Base-by-base conservation (phyloP, 2,888 invertebrate genomes). In the Halictus ligatus region DNA sequence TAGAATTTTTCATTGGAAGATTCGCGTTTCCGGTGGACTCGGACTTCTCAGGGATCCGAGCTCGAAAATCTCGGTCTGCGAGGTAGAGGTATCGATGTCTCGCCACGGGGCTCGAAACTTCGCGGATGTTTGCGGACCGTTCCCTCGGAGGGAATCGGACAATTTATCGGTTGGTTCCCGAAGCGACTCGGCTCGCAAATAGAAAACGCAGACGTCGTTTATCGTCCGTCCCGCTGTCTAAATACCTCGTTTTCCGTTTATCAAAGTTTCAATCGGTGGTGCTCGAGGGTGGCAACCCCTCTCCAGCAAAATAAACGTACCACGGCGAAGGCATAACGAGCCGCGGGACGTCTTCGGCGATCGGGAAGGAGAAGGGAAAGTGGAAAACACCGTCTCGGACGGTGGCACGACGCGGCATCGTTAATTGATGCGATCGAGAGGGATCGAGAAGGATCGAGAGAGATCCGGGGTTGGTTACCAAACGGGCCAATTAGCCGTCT, bases 401-500 rank as follows among this genome's bases (percentile, higher is more conserved):
- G 10, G 35, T 18, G 35, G 4, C 18, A 8, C 18, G 67, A 18
- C 8, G 8, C 10, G 67, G 69, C 2, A n/a, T 12, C 13, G 69
- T 40, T 75, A 87, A 87, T 81, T 87, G 60, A 54, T 64, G 5
- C 46, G 74, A 43, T 43, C 43, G 43, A 43, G 43, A 8, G 21
- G 10, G n/a, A 54, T 54, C 54, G 54, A n/a, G n/a, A n/a, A n/a
- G n/a, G 69, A 85, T 86, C 48, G 75, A 60, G 79, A 21, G 48
- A 40, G 64, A 78, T 76, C 12, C 8, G 13, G 29, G 74, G 15
- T 18, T 29, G 18, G 69, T n/a, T 18, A 58, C 76, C 29, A 64
- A 46, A 60, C 60, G 64, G 64, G 84, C 86, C 88, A 88, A 88
- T 89, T 89, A 89, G 69, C 60, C 84, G 89, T 88, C 88, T 75